A percentile compares a stretch with the other conserved stretches of the same genome.
phyloP scores from a whole-genome alignment of 2,888 invertebrate genomes.

The Achlya flavicornis region DNA sequence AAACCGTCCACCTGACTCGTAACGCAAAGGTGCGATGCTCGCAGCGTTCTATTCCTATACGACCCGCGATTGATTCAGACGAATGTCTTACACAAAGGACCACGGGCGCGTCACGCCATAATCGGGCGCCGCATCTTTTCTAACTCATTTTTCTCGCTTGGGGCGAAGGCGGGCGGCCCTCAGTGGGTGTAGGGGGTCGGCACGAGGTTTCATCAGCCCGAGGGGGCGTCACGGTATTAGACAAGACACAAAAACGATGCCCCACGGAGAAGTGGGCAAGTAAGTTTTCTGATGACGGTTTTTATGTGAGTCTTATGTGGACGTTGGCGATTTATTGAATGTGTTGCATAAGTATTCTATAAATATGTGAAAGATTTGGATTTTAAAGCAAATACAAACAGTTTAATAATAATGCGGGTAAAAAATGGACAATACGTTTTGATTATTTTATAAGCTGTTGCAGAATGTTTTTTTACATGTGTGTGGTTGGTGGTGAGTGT shows the following conservation, averaged over 20 bases:
- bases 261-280: slow-evolving; percentile 73
- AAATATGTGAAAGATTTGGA: neutral
- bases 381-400: neutral
- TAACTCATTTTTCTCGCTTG: slow-evolving; percentile 84
- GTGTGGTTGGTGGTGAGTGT: no score
- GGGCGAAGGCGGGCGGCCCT: slow-evolving; percentile 48
- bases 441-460: no score
- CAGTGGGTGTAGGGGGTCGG: slow-evolving; percentile 38
- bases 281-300: slow-evolving; percentile 72
- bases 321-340: slow-evolving; percentile 37
- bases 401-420: neutral
- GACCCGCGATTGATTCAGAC: slow-evolving; percentile 77
- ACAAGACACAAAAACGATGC: slow-evolving; percentile 83
- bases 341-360: slow-evolving; percentile 25
- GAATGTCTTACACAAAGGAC: slow-evolving; percentile 75
- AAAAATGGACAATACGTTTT: no score
- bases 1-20: slow-evolving; percentile 49
- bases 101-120: slow-evolving; percentile 71
- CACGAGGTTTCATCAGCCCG: slow-evolving; percentile 68
- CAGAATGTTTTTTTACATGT: no score
- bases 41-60: slow-evolving; percentile 52
- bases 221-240: slow-evolving; percentile 81
- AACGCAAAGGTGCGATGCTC: slow-evolving; percentile 45
- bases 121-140: slow-evolving; percentile 83
- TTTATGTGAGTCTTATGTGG: slow-evolving; percentile 45